Conservation (phyloP, 2,797 vertebrate genomes). For the Gephyroberyx darwinii region DNA sequence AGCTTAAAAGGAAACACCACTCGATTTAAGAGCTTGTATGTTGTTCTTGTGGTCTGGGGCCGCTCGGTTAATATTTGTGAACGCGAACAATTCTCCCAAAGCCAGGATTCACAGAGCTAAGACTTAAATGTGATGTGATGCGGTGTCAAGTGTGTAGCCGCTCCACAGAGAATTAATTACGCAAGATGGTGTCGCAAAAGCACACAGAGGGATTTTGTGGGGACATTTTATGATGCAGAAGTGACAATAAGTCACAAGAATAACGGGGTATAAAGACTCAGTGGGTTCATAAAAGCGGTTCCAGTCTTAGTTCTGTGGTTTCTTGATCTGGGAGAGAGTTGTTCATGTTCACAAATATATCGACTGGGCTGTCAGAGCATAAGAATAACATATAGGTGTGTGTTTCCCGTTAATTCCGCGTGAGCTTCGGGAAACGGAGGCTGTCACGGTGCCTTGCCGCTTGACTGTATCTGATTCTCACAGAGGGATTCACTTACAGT, state of each 20-base stretch:
- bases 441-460: not conserved
- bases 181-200: too few relatives aligned
- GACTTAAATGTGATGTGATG: too few relatives aligned
- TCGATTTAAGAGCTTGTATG: too few relatives aligned
- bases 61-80: not conserved
- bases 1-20: not conserved
- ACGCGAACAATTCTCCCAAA: not conserved
- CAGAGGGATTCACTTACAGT: constrained; percentile 23
- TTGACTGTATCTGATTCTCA: not conserved
- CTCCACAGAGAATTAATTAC: too few relatives aligned
- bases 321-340: not conserved
- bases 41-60: not conserved
- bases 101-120: too few relatives aligned
- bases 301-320: not conserved
- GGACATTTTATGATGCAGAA: too few relatives aligned
- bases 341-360: not conserved
- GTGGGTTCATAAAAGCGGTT: not conserved
- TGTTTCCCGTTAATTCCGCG: not conserved
- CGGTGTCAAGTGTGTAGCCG: too few relatives aligned
- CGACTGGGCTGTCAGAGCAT: not conserved
- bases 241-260: too few relatives aligned
- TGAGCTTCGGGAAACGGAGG: not conserved
- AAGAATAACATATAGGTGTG: not conserved
- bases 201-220: too few relatives aligned
- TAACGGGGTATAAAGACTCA: too few relatives aligned